Conservation (phyloP, 2,888 invertebrate species). For the Melieria crassipennis region DNA sequence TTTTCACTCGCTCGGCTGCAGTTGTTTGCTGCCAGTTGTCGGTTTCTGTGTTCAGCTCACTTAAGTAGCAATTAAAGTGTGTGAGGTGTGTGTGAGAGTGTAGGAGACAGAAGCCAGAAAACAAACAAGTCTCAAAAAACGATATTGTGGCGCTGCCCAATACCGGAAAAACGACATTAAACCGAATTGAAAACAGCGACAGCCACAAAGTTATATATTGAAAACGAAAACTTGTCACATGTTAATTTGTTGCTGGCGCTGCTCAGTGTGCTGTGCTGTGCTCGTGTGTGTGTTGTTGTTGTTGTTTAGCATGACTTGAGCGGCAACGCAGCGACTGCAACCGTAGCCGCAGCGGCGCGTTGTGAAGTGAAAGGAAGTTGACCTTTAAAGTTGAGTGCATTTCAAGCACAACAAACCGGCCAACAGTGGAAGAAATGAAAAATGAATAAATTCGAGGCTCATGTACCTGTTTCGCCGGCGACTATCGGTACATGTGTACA, state of each 20-base stretch:
- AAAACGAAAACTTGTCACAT: conserved; percentile 51
- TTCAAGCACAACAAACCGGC: conserved; percentile 30
- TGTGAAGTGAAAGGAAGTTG: conserved; percentile 59
- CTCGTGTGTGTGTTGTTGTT: too few relatives aligned
- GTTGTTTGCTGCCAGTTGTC: too few relatives aligned
- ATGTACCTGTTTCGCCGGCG: too few relatives aligned
- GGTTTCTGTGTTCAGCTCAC: too few relatives aligned
- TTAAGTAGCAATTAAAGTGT: too few relatives aligned
- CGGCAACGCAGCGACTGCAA: too few relatives aligned
- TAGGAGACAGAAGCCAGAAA: not conserved
- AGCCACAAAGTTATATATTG: too few relatives aligned
- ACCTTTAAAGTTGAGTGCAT: conserved; percentile 61
- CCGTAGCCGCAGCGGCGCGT: not conserved
- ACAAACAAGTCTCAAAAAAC: not conserved
- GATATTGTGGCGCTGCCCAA: not conserved
- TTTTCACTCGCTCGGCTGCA: too few relatives aligned
- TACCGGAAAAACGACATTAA: conserved; percentile 50
- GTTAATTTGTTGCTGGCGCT: conserved; percentile 48
- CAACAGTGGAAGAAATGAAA: conserved; percentile 12
- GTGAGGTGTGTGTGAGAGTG: too few relatives aligned
- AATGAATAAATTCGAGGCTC: conserved; percentile 47
- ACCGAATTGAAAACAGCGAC: conserved; percentile 43
- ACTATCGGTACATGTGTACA: too few relatives aligned
- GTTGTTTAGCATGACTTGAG: conserved; percentile 3
- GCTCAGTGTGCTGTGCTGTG: too few relatives aligned